phyloP scores from a whole-genome alignment of 2,797 vertebrate species.

The Poecilia gillii region DNA sequence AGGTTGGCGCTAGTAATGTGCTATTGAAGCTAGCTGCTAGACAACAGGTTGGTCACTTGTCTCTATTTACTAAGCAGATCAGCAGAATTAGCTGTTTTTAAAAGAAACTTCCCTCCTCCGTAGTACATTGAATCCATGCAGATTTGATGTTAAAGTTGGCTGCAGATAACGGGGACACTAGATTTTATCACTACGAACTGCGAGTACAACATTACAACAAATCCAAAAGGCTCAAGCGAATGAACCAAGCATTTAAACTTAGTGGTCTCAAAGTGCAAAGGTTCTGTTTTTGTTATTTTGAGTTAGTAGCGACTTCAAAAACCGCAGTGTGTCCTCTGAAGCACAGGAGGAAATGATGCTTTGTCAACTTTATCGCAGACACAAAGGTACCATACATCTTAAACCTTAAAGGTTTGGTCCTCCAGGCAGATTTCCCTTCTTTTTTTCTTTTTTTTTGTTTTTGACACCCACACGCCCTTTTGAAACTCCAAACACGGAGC shows the following conservation, averaged over 20 bases:
- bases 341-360: not conserved
- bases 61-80: not conserved
- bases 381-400: slow-evolving; percentile 48
- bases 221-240: not conserved
- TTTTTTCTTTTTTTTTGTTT: not conserved
- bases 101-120: not conserved
- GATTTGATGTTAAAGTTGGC: not conserved
- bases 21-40: not conserved
- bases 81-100: not conserved
- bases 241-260: not conserved
- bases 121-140: not conserved
- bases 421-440: slow-evolving; percentile 37
- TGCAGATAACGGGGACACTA: not conserved
- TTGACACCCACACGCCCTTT: slow-evolving; percentile 52
- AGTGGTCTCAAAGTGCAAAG: not conserved
- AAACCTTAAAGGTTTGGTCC: slow-evolving; percentile 62
- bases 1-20: not conserved
- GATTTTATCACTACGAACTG: not conserved
- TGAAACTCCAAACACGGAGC: slow-evolving; percentile 60
- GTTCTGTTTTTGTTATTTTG: not conserved
- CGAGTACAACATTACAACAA: not conserved
- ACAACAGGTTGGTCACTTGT: no score
- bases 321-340: not conserved
- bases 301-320: not conserved
- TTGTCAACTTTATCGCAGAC: slow-evolving; percentile 4